phyloP scores from a whole-genome alignment of 2,888 invertebrate species.

The Microchrysa polita region DNA sequence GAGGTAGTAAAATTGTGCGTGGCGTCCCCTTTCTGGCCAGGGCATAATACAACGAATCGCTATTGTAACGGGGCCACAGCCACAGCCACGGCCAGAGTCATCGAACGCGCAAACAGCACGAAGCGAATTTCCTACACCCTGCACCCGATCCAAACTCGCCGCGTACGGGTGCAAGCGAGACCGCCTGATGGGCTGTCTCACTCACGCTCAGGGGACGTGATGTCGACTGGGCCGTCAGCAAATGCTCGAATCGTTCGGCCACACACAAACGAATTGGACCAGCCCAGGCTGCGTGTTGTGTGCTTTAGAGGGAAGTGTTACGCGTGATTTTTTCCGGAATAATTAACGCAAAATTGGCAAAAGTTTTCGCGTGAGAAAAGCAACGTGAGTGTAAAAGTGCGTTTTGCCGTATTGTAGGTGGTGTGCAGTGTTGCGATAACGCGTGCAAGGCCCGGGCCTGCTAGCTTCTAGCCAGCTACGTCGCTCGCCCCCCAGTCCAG shows the following conservation, averaged over 20 bases:
- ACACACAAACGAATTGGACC: slow-evolving; percentile 50
- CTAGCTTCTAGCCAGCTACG: not conserved
- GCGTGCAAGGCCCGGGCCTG: not conserved
- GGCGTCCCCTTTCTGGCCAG: slow-evolving; percentile 47
- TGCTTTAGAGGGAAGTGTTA: slow-evolving; percentile 43
- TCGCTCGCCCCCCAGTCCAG: slow-evolving; percentile 6
- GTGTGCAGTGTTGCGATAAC: not conserved
- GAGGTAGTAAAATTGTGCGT: slow-evolving; percentile 45
- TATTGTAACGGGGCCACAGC: not conserved
- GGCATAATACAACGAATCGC: too few species aligned
- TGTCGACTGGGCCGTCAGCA: slow-evolving; percentile 45
- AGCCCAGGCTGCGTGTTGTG: slow-evolving; percentile 51
- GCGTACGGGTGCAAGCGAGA: slow-evolving; percentile 12
- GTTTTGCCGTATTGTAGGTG: slow-evolving; percentile 22
- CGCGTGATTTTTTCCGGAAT: slow-evolving; percentile 42
- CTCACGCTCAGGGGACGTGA: slow-evolving; percentile 47
- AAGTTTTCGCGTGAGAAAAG: slow-evolving; percentile 18
- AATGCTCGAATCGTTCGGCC: slow-evolving; percentile 35
- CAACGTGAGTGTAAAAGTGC: slow-evolving; percentile 26
- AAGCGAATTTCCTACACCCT: not conserved
- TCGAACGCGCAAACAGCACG: slow-evolving; percentile 27
- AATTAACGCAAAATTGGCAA: slow-evolving; percentile 38
- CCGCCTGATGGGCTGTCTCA: slow-evolving; percentile 17
- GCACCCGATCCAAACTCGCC: not conserved
- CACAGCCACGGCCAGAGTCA: slow-evolving; percentile 27